Evolutionary conservation across 2,113 vertebrate species (phyloP), one percentile per base, ranked within the genome.

Genomic region (Tenrec ecaudatus): DNA sequence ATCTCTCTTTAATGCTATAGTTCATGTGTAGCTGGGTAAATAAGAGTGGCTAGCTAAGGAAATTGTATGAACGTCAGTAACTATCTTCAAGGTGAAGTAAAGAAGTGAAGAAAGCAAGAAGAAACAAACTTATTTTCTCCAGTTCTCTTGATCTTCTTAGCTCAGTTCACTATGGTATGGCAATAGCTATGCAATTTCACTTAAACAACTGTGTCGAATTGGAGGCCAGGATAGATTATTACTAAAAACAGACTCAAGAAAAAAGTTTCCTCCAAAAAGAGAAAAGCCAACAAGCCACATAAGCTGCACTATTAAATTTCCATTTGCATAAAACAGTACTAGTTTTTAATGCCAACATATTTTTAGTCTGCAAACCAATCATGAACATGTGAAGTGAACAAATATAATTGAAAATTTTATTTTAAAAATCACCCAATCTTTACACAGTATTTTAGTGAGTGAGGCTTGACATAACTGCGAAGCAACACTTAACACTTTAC

Each of bases 351-450:
- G 31, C 4, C 58, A 88, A 31, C 29, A 5, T 76, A 80, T 78
- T 80, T 82, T 79, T 86, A 86, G 60, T 29, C 11, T 87, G 27
- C 82, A 86, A 80, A 57, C 40, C 33, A 78, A 71, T 47, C 36
- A 40, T 38, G 82, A 80, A 25, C 60, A 75, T 43, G 25, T 1
- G 91, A 84, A 90, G 80, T 3, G 25, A 31, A 88, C 58, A 77
- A 22, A 33, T 16, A 36, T 29, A 81, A 77, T 66, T 85, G 16
- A 83, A 86, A 90, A 88, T 64, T 60, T 6, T n/a, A 22, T 91
- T 29, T n/a, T 43, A 90, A 53, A 91, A 94, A 90, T 92, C 60
- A 73, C 20, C 75, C 29, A 33, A 6, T 88, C 20, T 86, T 84
- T 88, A 29, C 15, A 83, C 33, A 86, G 47, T 27, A 27, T 66